phyloP scores from a whole-genome alignment of 2,888 invertebrate species.

The Oxytorus armatus region DNA sequence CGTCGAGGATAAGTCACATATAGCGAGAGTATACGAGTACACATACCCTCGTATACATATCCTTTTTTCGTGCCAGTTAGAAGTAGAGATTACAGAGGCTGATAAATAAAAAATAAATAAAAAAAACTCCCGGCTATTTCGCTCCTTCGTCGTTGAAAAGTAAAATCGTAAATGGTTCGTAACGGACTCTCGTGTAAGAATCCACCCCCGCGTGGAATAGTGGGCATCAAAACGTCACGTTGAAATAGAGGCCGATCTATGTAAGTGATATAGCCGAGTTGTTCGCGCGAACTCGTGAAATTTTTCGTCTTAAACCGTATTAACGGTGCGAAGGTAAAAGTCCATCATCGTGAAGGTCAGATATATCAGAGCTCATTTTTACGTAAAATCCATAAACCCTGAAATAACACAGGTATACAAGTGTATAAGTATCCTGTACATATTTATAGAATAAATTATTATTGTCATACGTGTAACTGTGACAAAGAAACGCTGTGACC shows the following conservation, averaged over 20 bases:
- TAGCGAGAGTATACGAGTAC: slow-evolving; percentile 13
- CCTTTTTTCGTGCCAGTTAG: slow-evolving; percentile 29
- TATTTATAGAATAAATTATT: too few species aligned
- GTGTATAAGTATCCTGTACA: neutral
- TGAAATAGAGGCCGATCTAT: slow-evolving; percentile 37
- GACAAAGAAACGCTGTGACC: too few species aligned
- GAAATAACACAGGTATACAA: slow-evolving; percentile 6
- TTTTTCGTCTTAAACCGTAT: slow-evolving; percentile 32
- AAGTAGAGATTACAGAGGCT: slow-evolving; percentile 30
- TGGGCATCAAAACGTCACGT: slow-evolving; percentile 44
- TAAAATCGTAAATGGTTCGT: slow-evolving; percentile 50
- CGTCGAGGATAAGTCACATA: slow-evolving; percentile 1
- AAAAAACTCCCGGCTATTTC: slow-evolving; percentile 35
- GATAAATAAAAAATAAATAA: slow-evolving; percentile 29
- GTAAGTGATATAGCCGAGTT: slow-evolving; percentile 37
- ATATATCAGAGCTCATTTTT: slow-evolving; percentile 30
- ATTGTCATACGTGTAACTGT: too few species aligned
- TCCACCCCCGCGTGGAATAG: neutral
- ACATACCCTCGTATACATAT: too few species aligned
- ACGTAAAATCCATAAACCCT: slow-evolving; percentile 36
- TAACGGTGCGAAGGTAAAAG: neutral
- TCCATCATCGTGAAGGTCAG: slow-evolving; percentile 50
- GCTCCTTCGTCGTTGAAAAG: slow-evolving; percentile 53
- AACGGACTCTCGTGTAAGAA: neutral
- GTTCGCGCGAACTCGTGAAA: slow-evolving; percentile 22